Percentiles rank a stretch among this genome's conserved stretches.
phyloP scores from a whole-genome alignment of 2,888 invertebrate genomes.

The Meteorus colon region DNA sequence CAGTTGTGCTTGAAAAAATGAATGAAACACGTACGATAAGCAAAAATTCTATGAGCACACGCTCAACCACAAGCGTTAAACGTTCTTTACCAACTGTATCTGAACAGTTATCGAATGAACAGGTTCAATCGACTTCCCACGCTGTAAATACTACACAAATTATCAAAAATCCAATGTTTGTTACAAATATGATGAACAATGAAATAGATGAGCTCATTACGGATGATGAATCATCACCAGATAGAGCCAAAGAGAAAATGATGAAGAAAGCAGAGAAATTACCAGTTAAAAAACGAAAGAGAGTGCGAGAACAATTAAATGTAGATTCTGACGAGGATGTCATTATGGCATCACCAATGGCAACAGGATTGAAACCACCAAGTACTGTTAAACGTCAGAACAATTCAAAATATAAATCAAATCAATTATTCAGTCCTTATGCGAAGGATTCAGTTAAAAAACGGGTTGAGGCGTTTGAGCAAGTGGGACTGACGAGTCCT shows the following conservation, averaged over 20 bases:
- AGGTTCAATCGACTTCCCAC: conserved; percentile 9
- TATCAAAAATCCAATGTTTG: conserved; percentile 41
- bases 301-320: conserved; percentile 38
- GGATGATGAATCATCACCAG: conserved; percentile 69
- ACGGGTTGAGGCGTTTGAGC: conserved; percentile 78
- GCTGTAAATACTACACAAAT: conserved; percentile 30
- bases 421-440: conserved; percentile 75
- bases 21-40: conserved; percentile 64
- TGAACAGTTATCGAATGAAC: not conserved
- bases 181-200: conserved; percentile 44
- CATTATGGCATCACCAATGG: conserved; percentile 56
- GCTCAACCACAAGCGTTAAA: conserved; percentile 16
- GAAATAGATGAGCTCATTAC: conserved; percentile 63
- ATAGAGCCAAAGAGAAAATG: conserved; percentile 47
- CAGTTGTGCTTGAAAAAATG: conserved; percentile 61
- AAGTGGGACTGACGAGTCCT: conserved; percentile 72
- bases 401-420: conserved; percentile 61
- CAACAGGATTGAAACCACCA: conserved; percentile 43
- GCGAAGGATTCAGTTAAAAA: conserved; percentile 77
- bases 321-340: conserved; percentile 58
- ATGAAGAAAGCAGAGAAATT: conserved; percentile 42
- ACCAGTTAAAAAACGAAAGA: conserved; percentile 44
- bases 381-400: conserved; percentile 52
- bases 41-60: conserved; percentile 38
- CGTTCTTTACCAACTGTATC: conserved; percentile 11